Evolutionary conservation across 2,797 vertebrate species (phyloP), one percentile per base, ranked within the genome.

Genomic region (Chrysolophus pictus): DNA sequence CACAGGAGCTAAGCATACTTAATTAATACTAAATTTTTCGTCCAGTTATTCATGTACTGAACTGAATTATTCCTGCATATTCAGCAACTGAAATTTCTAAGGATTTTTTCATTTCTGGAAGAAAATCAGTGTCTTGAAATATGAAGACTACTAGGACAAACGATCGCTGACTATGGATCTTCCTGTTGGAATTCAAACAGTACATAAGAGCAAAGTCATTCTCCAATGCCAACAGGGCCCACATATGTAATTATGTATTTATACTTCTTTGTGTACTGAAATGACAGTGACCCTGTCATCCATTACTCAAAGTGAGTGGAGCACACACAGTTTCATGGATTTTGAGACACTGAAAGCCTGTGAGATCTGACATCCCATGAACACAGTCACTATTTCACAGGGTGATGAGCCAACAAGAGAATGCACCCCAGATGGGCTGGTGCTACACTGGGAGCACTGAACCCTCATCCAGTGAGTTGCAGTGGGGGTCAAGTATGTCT

Each of bases 321-420:
- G 6, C 4, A 14, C 41, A 56, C 49, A 59, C 4, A 62, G 19
- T 73, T 90, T 84, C 56, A 37, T 19, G 58, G 26, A 18, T 11
- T 79, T 73, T 67, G 74, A 87, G 90, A 86, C 90, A 90, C 87
- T 81, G 65, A 46, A 68, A 47, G 81, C 11, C 60, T 94, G 49
- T 90, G 90, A 93, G 65, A 10, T 85, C 75, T 49, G 71, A 75
- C 73, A 75, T 35, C 16, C 64, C 55, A 14, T 75, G 91, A 73
- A 81, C 60, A 46, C 2, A 76, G 44, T 51, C 6, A 0, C 78
- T 59, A 73, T 88, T 37, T 73, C 81, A 70, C 13, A 15, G 4
- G 0, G 46, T 13, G 73, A 11, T 23, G 55, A 91, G 65, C 6
- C 8, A 18, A 28, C 4, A 58, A 69, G 67, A 90, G 44, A 6